phyloP scores from a whole-genome alignment of 2,888 invertebrate species.

The Prosopocoilus inquinatus region DNA sequence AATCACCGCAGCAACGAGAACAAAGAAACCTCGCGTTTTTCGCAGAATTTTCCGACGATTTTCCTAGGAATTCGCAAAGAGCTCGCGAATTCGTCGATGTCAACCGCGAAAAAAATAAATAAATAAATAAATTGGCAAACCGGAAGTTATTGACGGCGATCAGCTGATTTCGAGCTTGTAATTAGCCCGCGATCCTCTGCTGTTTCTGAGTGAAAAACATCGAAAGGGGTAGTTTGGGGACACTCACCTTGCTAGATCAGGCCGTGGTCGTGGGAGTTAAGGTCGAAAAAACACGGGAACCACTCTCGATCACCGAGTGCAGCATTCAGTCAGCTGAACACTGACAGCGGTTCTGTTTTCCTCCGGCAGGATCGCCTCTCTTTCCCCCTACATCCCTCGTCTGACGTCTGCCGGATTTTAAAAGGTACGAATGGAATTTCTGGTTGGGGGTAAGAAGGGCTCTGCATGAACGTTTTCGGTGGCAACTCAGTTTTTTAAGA shows the following conservation, averaged over 20 bases:
- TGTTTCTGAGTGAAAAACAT: neutral
- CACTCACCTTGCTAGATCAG: slow-evolving; percentile 17
- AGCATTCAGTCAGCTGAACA: slow-evolving; percentile 39
- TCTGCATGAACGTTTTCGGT: slow-evolving; percentile 59
- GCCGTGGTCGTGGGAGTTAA: slow-evolving; percentile 18
- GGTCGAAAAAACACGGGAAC: slow-evolving; percentile 30
- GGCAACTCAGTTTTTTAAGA: slow-evolving; percentile 53
- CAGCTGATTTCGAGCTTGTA: slow-evolving; percentile 23
- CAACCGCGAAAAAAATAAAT: too few species aligned
- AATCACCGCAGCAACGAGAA: slow-evolving; percentile 30
- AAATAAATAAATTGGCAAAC: neutral
- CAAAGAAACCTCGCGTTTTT: slow-evolving; percentile 29
- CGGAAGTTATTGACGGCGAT: slow-evolving; percentile 6
- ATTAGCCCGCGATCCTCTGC: slow-evolving; percentile 5
- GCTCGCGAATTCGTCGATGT: neutral
- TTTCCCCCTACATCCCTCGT: neutral
- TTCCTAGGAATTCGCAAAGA: neutral
- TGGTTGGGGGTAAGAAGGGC: slow-evolving; percentile 40
- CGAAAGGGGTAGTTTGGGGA: neutral
- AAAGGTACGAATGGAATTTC: neutral
- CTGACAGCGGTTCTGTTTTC: slow-evolving; percentile 27
- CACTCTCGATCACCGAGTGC: slow-evolving; percentile 30
- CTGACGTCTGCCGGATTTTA: neutral
- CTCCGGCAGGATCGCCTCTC: slow-evolving; percentile 5
- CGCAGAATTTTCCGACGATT: neutral